These are phyloP conservation scores for Tetramorium alpestre DNA, from an alignment of 1,140 invertebrate genomes.

Conservation along the genomic window DNA sequence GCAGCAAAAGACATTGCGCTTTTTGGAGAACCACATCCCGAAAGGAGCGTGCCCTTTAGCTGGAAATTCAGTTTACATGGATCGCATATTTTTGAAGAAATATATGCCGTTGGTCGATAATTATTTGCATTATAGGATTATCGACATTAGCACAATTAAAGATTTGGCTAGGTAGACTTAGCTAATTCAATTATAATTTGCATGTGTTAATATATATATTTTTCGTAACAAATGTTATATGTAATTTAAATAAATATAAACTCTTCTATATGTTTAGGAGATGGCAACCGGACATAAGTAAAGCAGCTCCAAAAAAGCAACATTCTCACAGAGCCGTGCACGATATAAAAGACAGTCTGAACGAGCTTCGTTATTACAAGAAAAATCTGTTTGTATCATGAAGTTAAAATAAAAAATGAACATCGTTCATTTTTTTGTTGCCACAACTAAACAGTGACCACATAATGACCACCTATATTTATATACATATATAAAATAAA, in stretches of 20 bases:
- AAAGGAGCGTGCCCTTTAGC: constrained; percentile 90
- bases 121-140: constrained; percentile 96
- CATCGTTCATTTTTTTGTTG: not conserved
- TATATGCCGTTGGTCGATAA: constrained; percentile 91
- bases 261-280: constrained; percentile 84
- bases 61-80: constrained; percentile 96
- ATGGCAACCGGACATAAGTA: constrained; percentile 90
- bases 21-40: constrained; percentile 89
- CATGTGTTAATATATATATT: not conserved
- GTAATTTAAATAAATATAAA: constrained; percentile 45
- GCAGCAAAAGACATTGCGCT: constrained; percentile 90
- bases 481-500: not conserved
- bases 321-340: constrained; percentile 91
- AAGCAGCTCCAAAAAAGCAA: constrained; percentile 88
- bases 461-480: not conserved
- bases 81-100: constrained; percentile 92
- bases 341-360: constrained; percentile 95
- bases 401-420: not conserved
- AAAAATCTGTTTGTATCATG: constrained; percentile 82
- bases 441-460: not conserved
- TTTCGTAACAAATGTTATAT: not conserved
- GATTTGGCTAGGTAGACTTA: constrained; percentile 89
- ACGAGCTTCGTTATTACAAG: constrained; percentile 92
- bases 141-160: constrained; percentile 97
- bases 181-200: not conserved